A percentile compares a stretch with the other conserved stretches of the same genome.
phyloP scores from a whole-genome alignment of 2,113 vertebrate species.

The Acinonyx jubatus region DNA sequence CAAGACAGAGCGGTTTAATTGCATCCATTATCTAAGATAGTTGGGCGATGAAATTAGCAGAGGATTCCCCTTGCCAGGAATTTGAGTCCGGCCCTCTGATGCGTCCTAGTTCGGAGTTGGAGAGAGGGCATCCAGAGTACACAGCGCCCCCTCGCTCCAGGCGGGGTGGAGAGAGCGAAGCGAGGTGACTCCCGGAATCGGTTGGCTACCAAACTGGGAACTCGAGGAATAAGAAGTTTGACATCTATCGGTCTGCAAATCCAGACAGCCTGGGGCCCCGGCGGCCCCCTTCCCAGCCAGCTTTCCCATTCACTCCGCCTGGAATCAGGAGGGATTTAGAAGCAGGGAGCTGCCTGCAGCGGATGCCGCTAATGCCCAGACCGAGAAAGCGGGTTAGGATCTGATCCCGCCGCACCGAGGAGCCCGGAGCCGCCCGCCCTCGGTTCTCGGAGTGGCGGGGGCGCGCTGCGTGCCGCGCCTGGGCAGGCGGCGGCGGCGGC shows the following conservation, averaged over 20 bases:
- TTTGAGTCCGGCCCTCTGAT: not conserved
- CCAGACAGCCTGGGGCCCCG: not conserved
- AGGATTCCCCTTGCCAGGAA: not conserved
- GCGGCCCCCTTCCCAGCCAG: not conserved
- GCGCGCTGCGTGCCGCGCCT: constrained; percentile 22
- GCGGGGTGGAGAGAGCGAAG: not conserved
- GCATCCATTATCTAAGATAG: no score
- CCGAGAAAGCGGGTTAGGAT: constrained; percentile 4
- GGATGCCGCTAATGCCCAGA: not conserved
- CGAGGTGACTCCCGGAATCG: not conserved
- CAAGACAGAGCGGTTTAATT: not conserved
- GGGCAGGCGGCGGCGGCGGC: not conserved
- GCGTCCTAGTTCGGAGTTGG: not conserved
- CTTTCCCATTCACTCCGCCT: not conserved
- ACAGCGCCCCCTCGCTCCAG: not conserved
- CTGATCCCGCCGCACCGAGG: constrained; percentile 42
- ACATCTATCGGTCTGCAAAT: not conserved
- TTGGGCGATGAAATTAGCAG: not conserved
- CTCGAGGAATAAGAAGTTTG: constrained; percentile 25
- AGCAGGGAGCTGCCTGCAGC: not conserved
- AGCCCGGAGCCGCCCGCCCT: not conserved
- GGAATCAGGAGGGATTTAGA: not conserved
- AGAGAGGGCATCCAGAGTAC: not conserved
- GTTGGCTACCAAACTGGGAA: not conserved
- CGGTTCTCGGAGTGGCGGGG: constrained; percentile 49